Evolutionary conservation across 2,113 vertebrate genomes (phyloP), one percentile per base, ranked within the genome.

Genomic region (Prunella fulvescens): DNA sequence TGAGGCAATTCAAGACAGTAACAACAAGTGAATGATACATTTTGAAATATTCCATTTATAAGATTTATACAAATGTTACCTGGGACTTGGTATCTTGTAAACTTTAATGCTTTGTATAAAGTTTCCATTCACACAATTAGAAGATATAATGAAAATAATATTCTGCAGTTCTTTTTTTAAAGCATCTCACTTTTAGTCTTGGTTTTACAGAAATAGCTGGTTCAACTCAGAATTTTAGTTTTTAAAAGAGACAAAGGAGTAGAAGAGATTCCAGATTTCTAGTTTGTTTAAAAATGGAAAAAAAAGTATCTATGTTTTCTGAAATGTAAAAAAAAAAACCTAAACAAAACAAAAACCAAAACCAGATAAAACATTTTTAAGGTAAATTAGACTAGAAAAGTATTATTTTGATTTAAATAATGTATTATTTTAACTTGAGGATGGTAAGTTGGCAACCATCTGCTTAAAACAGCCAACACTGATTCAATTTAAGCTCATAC

Each of bases 1-100:
- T 81, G 69, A 83, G 72, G 72, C 54, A 56, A 93, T 73, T 88
- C 62, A 89, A 95, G 71, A 70, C 71, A 86, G 58, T 94, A 95
- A 93, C 86, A 85, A 92, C 4, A 7, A 93, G 77, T 90, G 80
- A 95, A 78, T 86, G 62, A 92, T 2, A 79, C 16, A 50, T 73
- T 85, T 64, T 81, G 18, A 95, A 86, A 60, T 35, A 94, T 48
- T 86, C 69, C 19, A 54, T 88, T 82, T 77, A 18, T 65, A 60
- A 50, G n/a, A 22, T 90, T 94, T 65, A 90, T 40, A 89, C 67
- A 87, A 82, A 78, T 81, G 14, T 64, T 79, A 53, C 35, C 65
- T 79, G 61, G 37, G 76, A 65, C 29, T 77, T 62, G 47, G 16
- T 28, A 85, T 86, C 24, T 92, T 92, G 86, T 86, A 96, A 96